These are phyloP conservation scores for Dryobotodes eremita DNA, from an alignment of 2,888 invertebrate genomes.

Conservation along the genomic window DNA sequence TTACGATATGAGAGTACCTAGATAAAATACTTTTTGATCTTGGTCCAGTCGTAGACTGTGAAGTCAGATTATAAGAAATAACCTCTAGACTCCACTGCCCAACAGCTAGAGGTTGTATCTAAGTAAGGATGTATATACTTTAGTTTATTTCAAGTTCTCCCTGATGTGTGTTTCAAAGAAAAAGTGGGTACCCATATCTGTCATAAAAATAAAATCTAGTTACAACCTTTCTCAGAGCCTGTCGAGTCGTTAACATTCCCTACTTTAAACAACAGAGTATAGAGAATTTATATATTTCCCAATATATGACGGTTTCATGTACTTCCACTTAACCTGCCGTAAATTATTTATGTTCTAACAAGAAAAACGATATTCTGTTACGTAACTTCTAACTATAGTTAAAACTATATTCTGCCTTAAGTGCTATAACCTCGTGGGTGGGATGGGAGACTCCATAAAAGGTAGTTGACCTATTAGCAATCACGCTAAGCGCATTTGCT, in stretches of 20 bases:
- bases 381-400: constrained; percentile 5
- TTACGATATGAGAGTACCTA: too few species aligned
- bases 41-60: too few species aligned
- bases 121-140: too few species aligned
- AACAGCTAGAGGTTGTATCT: too few species aligned
- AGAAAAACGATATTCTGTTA: constrained; percentile 18
- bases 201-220: not conserved
- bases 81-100: too few species aligned
- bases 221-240: too few species aligned
- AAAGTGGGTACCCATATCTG: too few species aligned
- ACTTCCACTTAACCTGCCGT: not conserved
- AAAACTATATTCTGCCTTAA: constrained; percentile 1
- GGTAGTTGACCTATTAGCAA: constrained; percentile 49
- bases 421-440: constrained; percentile 42
- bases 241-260: not conserved
- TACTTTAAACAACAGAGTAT: constrained; percentile 13
- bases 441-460: constrained; percentile 18
- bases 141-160: not conserved
- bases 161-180: too few species aligned
- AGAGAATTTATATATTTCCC: not conserved
- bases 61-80: too few species aligned
- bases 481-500: constrained; percentile 35
- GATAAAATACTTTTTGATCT: too few species aligned
- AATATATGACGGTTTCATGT: constrained; percentile 14
- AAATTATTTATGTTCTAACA: constrained; percentile 33